These are phyloP conservation scores for Catajapyx aquilonaris DNA, from an alignment of 1,140 invertebrate species.

Conservation along the genomic window DNA sequence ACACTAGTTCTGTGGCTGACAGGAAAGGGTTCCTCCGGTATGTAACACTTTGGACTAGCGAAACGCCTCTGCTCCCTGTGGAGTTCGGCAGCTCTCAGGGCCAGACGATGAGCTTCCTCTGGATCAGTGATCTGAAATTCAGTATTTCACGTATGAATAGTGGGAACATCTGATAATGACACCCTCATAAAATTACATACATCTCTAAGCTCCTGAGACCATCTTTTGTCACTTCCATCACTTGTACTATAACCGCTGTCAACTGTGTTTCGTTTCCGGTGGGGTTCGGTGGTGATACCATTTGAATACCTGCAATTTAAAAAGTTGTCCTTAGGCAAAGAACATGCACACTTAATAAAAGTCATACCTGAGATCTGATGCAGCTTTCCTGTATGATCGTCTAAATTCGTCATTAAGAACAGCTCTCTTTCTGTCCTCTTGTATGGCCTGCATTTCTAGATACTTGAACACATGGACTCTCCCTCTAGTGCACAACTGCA, in stretches of 20 bases:
- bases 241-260: constrained; percentile 71
- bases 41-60: background rate
- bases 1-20: background rate
- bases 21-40: too few species aligned
- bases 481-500: constrained; percentile 70
- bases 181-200: too few species aligned
- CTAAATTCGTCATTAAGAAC: constrained; percentile 17
- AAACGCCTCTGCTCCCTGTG: constrained; percentile 2
- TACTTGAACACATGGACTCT: constrained; percentile 87
- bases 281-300: constrained; percentile 23
- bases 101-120: constrained; percentile 10
- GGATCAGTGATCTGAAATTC: constrained; percentile 5
- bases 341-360: background rate
- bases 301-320: constrained; percentile 19
- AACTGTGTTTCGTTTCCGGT: constrained; percentile 47
- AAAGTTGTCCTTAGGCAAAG: constrained; percentile 1
- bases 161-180: too few species aligned
- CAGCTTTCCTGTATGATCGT: constrained; percentile 12
- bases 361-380: constrained; percentile 9
- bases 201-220: constrained; percentile 51
- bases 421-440: constrained; percentile 25
- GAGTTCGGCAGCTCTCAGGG: constrained; percentile 14
- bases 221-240: constrained; percentile 60
- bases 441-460: constrained; percentile 62
- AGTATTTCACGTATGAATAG: too few species aligned